A percentile compares a stretch with the other conserved stretches of the same genome.
Conservation (phyloP, 2,113 vertebrate genomes). For the Gymnocephalus cernua region DNA sequence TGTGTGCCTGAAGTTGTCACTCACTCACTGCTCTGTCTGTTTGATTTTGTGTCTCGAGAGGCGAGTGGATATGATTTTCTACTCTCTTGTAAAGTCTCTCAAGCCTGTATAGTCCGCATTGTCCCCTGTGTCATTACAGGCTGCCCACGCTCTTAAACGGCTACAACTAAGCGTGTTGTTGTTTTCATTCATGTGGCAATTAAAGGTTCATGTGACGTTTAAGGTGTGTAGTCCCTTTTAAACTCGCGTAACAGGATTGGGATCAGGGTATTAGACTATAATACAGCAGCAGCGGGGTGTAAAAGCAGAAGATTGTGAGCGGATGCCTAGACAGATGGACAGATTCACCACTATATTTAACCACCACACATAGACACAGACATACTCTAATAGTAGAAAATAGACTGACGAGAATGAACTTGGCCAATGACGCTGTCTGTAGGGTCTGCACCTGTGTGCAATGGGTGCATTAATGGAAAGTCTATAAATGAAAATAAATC, state of each 20-base stretch:
- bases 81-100: slow-evolving; percentile 12
- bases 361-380: slow-evolving; percentile 67
- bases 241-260: slow-evolving; percentile 13
- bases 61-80: neutral
- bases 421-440: slow-evolving; percentile 55
- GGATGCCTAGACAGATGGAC: slow-evolving; percentile 70
- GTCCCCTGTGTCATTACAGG: neutral
- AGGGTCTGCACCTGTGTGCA: slow-evolving; percentile 47
- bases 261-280: neutral
- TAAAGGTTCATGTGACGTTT: slow-evolving; percentile 15
- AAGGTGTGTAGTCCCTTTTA: slow-evolving; percentile 23
- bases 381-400: slow-evolving; percentile 73
- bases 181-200: slow-evolving; percentile 13
- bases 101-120: too few relatives aligned
- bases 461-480: slow-evolving; percentile 31
- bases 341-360: slow-evolving; percentile 80
- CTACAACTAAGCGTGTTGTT: slow-evolving; percentile 6
- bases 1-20: neutral
- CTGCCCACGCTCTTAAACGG: neutral
- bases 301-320: slow-evolving; percentile 44
- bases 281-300: neutral
- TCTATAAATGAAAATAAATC: slow-evolving; percentile 23
- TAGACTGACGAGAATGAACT: slow-evolving; percentile 75
- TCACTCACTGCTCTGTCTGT: neutral
- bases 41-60: neutral